phyloP scores from a whole-genome alignment of 2,113 vertebrate species.

The Uropsilus gracilis region DNA sequence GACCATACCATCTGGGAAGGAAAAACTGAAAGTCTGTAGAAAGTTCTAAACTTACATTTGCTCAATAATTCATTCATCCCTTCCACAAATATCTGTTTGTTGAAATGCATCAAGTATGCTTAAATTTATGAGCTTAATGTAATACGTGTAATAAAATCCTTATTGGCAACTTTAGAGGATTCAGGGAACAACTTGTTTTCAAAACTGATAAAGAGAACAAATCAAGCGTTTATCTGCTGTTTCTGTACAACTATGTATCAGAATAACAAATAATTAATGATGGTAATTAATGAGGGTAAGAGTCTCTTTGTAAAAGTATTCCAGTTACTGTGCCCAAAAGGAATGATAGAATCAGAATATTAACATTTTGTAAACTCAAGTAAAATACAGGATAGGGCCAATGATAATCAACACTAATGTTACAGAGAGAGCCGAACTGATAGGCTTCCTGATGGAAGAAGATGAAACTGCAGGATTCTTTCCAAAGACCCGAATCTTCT shows the following conservation, averaged over 20 bases:
- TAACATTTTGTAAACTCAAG: neutral
- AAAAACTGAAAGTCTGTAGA: neutral
- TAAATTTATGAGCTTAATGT: neutral
- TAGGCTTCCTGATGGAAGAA: neutral
- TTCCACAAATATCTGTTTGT: neutral
- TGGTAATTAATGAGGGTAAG: neutral
- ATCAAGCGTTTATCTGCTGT: neutral
- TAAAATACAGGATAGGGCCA: neutral
- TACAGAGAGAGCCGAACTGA: neutral
- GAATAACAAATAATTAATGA: too few species aligned
- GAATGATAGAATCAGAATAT: neutral
- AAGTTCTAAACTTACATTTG: slow-evolving; percentile 25
- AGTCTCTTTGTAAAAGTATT: slow-evolving; percentile 16
- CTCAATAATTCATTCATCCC: neutral
- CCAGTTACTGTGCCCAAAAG: neutral
- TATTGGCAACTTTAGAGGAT: neutral
- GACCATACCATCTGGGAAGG: neutral
- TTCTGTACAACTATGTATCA: neutral
- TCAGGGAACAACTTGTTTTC: neutral
- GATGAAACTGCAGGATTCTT: neutral
- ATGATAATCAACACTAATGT: neutral
- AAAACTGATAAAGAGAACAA: slow-evolving; percentile 21
- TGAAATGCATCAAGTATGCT: slow-evolving; percentile 1
- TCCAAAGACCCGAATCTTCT: neutral
- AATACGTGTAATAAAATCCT: neutral